Evolutionary conservation across 2,888 invertebrate genomes (phyloP).

Genomic region (Drosophila nr. perissopoda): DNA sequence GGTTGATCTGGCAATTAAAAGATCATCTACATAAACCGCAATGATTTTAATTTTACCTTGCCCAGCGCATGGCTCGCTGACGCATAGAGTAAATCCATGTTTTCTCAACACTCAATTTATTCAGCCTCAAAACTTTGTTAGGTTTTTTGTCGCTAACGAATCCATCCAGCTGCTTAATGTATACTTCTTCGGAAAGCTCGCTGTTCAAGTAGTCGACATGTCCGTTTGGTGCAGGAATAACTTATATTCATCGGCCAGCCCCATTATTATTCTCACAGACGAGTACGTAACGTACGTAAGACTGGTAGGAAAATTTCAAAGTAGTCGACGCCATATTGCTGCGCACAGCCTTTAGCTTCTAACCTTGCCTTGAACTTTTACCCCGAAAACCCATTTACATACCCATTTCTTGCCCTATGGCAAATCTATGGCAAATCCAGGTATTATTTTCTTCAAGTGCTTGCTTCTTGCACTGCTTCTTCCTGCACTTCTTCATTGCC

Average conservation of each 20-base stretch:
- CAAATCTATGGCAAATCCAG: too few species aligned
- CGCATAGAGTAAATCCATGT: constrained; percentile 6
- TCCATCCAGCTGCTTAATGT: constrained; percentile 14
- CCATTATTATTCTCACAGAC: constrained; percentile 6
- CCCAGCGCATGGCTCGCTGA: constrained; percentile 6
- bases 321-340: constrained; percentile 8
- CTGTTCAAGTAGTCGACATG: constrained; percentile 20
- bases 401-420: too few species aligned
- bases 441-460: too few species aligned
- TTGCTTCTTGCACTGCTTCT: too few species aligned
- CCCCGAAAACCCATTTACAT: constrained; percentile 6
- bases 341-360: not conserved
- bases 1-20: not conserved
- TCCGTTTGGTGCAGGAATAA: constrained; percentile 14
- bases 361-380: constrained; percentile 8
- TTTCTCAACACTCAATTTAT: not conserved
- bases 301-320: constrained; percentile 4
- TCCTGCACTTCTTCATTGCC: too few species aligned
- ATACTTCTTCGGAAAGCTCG: constrained; percentile 9
- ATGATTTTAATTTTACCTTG: not conserved
- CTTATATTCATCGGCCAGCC: constrained; percentile 5
- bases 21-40: too few species aligned
- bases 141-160: not conserved
- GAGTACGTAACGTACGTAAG: constrained; percentile 1
- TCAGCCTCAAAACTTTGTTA: too few species aligned